Evolutionary conservation across 2,888 invertebrate species (phyloP).

Genomic region (Taphrorychus bicolor): DNA sequence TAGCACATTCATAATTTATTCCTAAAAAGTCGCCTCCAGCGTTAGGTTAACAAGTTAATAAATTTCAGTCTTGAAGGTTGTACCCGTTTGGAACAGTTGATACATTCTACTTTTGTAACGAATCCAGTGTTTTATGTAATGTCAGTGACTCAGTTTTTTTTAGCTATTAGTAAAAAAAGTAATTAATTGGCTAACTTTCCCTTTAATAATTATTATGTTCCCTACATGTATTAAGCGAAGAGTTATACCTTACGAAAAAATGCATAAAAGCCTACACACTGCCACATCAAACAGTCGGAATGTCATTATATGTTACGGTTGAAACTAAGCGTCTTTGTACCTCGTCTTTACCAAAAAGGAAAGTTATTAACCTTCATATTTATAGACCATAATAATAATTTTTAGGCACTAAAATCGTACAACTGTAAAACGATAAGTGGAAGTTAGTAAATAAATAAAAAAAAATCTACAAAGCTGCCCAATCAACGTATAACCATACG

Average conservation of each 20-base stretch:
- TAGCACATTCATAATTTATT: slow-evolving; percentile 27
- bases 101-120: background rate
- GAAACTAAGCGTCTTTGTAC: background rate
- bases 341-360: background rate
- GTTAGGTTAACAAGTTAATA: slow-evolving; percentile 18
- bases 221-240: background rate
- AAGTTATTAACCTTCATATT: background rate
- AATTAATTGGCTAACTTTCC: background rate
- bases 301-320: background rate
- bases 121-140: background rate
- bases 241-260: background rate
- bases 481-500: slow-evolving; percentile 1
- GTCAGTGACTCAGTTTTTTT: background rate
- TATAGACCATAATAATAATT: background rate
- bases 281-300: background rate
- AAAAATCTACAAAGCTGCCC: background rate
- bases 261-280: background rate
- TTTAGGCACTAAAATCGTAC: slow-evolving; percentile 1
- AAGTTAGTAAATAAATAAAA: background rate
- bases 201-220: background rate
- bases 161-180: background rate
- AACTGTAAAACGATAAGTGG: slow-evolving; percentile 1
- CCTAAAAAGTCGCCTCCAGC: slow-evolving; percentile 18
- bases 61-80: slow-evolving; percentile 21
- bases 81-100: slow-evolving; percentile 9